A percentile compares a stretch with the other conserved stretches of the same genome.
These are phyloP conservation scores for Tachina lurida DNA, from an alignment of 2,888 invertebrate species.

Conservation along the genomic window DNA sequence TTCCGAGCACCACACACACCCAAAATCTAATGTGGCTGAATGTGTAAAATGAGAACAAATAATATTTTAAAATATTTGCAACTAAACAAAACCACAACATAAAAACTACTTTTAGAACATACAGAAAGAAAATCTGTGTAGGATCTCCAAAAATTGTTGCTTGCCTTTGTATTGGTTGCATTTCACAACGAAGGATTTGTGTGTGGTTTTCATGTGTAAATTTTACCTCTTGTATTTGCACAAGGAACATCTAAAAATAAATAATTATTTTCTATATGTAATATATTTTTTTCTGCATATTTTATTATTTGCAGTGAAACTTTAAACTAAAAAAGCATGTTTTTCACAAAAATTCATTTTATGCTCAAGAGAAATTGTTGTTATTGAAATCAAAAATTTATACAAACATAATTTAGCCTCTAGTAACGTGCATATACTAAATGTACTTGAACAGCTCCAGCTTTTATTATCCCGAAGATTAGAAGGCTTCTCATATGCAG, in stretches of 20 bases:
- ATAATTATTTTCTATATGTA: conserved; percentile 49
- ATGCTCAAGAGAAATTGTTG: conserved; percentile 40
- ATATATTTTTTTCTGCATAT: background rate
- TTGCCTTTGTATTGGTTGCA: conserved; percentile 34
- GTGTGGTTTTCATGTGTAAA: conserved; percentile 19
- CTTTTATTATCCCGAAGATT: conserved; percentile 6
- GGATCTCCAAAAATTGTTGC: conserved; percentile 35
- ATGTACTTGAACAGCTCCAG: background rate
- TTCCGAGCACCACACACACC: background rate
- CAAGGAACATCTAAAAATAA: conserved; percentile 55
- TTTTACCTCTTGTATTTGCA: conserved; percentile 14
- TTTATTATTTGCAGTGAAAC: conserved; percentile 6
- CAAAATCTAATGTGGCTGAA: conserved; percentile 57
- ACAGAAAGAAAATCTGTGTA: conserved; percentile 39
- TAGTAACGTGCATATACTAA: conserved; percentile 1
- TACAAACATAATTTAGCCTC: conserved; percentile 46
- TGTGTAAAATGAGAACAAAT: conserved; percentile 40
- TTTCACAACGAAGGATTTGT: conserved; percentile 2
- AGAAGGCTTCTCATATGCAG: background rate
- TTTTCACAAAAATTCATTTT: conserved; percentile 44
- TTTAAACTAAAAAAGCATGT: conserved; percentile 16
- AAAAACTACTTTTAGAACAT: conserved; percentile 31
- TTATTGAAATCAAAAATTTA: conserved; percentile 64
- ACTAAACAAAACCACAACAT: conserved; percentile 62
- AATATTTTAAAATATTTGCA: conserved; percentile 58